These are phyloP conservation scores for Tridacna gigas DNA, from an alignment of 2,888 invertebrate genomes.

Conservation along the genomic window DNA sequence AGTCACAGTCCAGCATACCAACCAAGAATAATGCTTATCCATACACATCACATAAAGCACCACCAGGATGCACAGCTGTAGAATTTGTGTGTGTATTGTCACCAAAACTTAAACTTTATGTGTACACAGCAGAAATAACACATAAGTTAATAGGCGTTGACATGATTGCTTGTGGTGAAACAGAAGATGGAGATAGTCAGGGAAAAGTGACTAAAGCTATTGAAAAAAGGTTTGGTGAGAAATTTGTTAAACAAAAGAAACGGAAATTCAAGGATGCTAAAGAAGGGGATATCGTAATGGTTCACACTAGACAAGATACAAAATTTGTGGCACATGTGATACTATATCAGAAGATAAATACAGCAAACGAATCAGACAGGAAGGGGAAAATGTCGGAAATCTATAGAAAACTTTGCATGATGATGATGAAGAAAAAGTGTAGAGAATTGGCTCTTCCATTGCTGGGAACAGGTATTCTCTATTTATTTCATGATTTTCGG, in stretches of 20 bases:
- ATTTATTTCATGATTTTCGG: too few relatives aligned
- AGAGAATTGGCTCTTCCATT: constrained; percentile 27
- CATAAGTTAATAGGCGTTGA: neutral
- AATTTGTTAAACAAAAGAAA: constrained; percentile 17
- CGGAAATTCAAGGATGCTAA: neutral
- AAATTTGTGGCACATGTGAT: constrained; percentile 19
- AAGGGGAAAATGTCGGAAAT: neutral
- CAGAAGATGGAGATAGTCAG: constrained; percentile 3
- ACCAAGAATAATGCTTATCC: neutral
- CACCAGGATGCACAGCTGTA: neutral
- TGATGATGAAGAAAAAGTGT: constrained; percentile 14
- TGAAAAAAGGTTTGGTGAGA: constrained; percentile 1
- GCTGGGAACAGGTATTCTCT: constrained; percentile 33
- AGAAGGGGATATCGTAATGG: constrained; percentile 35
- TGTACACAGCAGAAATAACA: constrained; percentile 23
- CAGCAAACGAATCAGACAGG: neutral
- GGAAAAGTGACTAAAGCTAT: constrained; percentile 26
- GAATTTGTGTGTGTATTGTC: constrained; percentile 34
- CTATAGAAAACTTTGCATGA: constrained; percentile 18
- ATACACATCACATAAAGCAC: neutral
- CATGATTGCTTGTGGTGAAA: constrained; percentile 44
- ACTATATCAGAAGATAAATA: neutral
- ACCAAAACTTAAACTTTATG: constrained; percentile 13
- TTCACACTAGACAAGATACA: neutral
- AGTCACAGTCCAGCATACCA: neutral